These are phyloP conservation scores for Callimorpha dominula DNA, from an alignment of 2,888 invertebrate species.

Conservation along the genomic window DNA sequence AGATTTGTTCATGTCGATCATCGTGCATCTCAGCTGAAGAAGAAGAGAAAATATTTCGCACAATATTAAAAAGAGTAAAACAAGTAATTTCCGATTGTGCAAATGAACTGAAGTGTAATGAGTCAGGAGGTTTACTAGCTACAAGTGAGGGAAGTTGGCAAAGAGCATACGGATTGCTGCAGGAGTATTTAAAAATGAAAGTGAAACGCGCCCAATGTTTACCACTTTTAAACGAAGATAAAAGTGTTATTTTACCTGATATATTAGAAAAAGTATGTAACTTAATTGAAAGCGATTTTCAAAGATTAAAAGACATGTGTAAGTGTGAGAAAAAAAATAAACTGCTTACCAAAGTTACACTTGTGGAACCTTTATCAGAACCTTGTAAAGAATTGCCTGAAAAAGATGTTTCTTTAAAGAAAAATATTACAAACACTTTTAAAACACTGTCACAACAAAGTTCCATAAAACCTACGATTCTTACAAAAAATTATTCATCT, in stretches of 20 bases:
- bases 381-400: conserved; percentile 50
- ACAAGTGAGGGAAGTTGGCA: conserved; percentile 70
- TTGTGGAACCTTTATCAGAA: conserved; percentile 11
- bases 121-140: conserved; percentile 42
- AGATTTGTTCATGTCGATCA: conserved; percentile 57
- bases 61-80: conserved; percentile 70
- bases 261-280: conserved; percentile 70
- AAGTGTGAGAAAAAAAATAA: conserved; percentile 50
- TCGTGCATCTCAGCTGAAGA: conserved; percentile 63
- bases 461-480: conserved; percentile 2
- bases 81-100: conserved; percentile 70
- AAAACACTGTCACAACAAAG: conserved; percentile 10
- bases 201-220: conserved; percentile 72
- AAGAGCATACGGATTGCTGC: conserved; percentile 74
- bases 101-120: conserved; percentile 64
- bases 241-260: conserved; percentile 59
- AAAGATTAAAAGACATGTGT: conserved; percentile 69
- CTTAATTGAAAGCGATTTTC: conserved; percentile 77
- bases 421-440: conserved; percentile 1
- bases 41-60: conserved; percentile 66
- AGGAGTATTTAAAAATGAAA: conserved; percentile 81
- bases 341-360: conserved; percentile 16
- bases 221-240: conserved; percentile 58
- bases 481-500: conserved; percentile 52
- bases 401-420: conserved; percentile 46